These are phyloP conservation scores for Mustelus asterias DNA, from an alignment of 2,113 vertebrate species.

Conservation along the genomic window DNA sequence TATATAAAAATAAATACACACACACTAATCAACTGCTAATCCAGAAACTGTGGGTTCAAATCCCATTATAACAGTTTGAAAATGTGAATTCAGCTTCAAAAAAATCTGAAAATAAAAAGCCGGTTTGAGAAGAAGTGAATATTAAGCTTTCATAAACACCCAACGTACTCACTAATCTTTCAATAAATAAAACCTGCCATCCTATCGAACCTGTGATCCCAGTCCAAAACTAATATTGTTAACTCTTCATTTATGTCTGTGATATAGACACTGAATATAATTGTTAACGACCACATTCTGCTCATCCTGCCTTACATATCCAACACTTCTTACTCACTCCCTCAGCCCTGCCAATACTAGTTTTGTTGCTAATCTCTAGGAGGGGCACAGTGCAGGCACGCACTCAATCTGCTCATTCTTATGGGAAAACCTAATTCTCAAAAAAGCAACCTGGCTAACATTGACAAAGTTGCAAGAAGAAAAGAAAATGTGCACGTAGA, in stretches of 20 bases:
- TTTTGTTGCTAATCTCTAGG: no score
- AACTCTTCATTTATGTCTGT: not conserved
- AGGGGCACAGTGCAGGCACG: not conserved
- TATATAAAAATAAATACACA: not conserved
- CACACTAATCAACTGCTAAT: not conserved
- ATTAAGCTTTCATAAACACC: not conserved
- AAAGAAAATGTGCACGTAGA: not conserved
- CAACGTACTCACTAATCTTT: not conserved
- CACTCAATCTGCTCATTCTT: not conserved
- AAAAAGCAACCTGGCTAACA: not conserved
- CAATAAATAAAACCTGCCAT: not conserved
- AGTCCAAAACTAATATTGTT: not conserved
- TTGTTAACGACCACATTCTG: not conserved
- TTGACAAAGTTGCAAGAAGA: not conserved
- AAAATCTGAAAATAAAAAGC: no score
- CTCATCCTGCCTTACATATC: not conserved
- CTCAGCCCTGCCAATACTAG: not conserved
- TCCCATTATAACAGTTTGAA: not conserved
- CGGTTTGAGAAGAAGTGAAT: not conserved
- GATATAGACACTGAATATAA: not conserved
- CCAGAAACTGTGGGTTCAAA: not conserved
- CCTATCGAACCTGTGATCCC: not conserved
- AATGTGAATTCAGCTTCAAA: no score
- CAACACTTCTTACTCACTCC: not conserved
- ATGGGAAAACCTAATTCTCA: not conserved